These are phyloP conservation scores for Eclectus roratus DNA, from an alignment of 2,113 vertebrate genomes.

Conservation along the genomic window DNA sequence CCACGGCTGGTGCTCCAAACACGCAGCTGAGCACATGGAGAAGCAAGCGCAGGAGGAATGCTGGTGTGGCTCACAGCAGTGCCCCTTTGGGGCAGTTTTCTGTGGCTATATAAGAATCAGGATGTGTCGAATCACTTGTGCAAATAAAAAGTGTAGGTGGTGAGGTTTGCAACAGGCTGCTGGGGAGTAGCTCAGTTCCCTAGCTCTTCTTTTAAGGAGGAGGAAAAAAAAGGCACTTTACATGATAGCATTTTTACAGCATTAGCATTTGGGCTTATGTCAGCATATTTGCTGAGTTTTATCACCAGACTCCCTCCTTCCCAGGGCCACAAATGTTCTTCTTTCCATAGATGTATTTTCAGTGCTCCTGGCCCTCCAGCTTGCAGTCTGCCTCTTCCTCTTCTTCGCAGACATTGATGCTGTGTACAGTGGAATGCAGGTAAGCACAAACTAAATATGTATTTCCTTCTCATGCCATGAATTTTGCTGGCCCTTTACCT, in stretches of 20 bases:
- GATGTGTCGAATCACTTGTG: neutral
- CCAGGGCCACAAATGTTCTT: neutral
- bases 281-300: neutral
- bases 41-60: accelerated
- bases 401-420: constrained; percentile 53
- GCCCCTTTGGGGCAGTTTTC: neutral
- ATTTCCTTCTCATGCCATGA: neutral
- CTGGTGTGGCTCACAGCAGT: neutral
- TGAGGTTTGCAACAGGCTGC: neutral
- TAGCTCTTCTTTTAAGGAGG: neutral
- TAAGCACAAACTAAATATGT: neutral
- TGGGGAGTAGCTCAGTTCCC: neutral
- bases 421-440: constrained; percentile 63
- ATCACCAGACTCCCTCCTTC: neutral
- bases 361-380: constrained; percentile 60
- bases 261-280: neutral
- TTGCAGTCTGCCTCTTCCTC: constrained; percentile 66
- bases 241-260: neutral
- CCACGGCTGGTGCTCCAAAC: neutral
- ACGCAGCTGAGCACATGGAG: accelerated
- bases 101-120: neutral
- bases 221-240: neutral
- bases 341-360: constrained; percentile 70
- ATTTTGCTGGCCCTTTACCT: neutral
- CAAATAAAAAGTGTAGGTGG: neutral